Percentiles rank a stretch among this genome's conserved stretches.
Evolutionary conservation across 2,888 invertebrate species (phyloP).

Genomic region (Labia minor): DNA sequence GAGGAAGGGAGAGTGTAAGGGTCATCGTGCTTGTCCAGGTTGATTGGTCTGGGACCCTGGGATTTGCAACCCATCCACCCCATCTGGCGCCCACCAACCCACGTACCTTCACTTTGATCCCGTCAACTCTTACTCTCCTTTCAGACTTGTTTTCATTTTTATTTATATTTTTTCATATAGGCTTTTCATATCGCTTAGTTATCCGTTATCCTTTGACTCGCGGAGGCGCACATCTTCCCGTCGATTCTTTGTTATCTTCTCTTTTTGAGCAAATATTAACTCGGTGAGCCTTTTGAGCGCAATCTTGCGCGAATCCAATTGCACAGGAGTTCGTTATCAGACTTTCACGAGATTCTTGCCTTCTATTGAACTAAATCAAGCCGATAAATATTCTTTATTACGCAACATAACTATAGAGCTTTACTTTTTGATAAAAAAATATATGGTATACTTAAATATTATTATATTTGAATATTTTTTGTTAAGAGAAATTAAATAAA

Average conservation of each 20-base stretch:
- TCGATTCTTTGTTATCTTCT: slow-evolving; percentile 8
- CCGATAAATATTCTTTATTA: not conserved
- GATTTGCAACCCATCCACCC: not conserved
- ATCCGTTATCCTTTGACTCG: slow-evolving; percentile 3
- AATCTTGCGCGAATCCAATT: slow-evolving; percentile 4
- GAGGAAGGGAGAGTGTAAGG: not conserved
- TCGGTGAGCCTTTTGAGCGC: slow-evolving; percentile 1
- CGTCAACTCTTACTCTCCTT: not conserved
- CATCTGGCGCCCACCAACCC: not conserved
- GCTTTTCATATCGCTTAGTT: slow-evolving; percentile 13
- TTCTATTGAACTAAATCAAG: not conserved
- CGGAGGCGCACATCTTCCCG: not conserved
- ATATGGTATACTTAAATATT: too few species aligned
- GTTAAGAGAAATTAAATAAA: too few species aligned
- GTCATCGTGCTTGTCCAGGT: slow-evolving; percentile 13
- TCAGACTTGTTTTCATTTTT: not conserved
- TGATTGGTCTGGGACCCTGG: not conserved
- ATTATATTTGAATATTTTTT: too few species aligned
- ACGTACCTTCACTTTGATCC: not conserved
- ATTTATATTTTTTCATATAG: not conserved
- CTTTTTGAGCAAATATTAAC: not conserved
- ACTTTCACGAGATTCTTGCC: not conserved
- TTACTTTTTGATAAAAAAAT: too few species aligned
- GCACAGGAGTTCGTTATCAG: not conserved
- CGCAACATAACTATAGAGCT: not conserved